Evolutionary conservation across 2,797 vertebrate species (phyloP).

Genomic region (Apogon hyalosoma): DNA sequence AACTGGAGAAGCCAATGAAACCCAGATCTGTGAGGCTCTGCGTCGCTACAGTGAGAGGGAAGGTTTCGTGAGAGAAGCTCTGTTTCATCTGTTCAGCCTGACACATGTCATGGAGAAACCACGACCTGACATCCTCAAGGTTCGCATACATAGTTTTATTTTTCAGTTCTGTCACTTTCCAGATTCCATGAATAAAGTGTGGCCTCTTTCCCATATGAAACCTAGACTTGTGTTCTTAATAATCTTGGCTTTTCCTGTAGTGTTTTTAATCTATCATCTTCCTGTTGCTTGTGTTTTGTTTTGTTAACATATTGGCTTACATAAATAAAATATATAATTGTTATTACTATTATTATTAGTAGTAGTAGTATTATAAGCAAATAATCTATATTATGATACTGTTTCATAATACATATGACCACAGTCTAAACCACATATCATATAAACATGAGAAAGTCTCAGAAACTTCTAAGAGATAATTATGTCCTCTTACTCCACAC

Average conservation of each 20-base stretch:
- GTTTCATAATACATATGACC: background rate
- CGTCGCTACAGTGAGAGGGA: constrained; percentile 96
- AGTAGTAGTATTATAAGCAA: too few relatives aligned
- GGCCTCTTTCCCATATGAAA: too few relatives aligned
- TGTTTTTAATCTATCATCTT: too few relatives aligned
- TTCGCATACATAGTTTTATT: constrained; percentile 45
- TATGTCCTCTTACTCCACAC: background rate
- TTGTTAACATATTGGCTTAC: too few relatives aligned
- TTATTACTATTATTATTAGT: too few relatives aligned
- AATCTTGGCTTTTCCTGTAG: too few relatives aligned
- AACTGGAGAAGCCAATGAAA: constrained; percentile 97
- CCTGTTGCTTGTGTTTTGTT: too few relatives aligned
- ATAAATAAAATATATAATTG: too few relatives aligned
- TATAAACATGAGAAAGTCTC: background rate
- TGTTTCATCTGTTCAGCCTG: constrained; percentile 97
- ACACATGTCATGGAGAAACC: constrained; percentile 98
- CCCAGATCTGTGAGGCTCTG: constrained; percentile 95
- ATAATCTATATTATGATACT: background rate
- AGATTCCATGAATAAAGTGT: background rate
- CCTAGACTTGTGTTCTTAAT: too few relatives aligned
- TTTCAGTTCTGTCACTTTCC: background rate
- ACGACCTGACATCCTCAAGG: constrained; percentile 97
- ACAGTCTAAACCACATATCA: background rate
- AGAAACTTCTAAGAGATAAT: background rate
- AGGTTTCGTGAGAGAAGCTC: constrained; percentile 96